phyloP scores from a whole-genome alignment of 2,888 invertebrate species.

The Steromphala cineraria region DNA sequence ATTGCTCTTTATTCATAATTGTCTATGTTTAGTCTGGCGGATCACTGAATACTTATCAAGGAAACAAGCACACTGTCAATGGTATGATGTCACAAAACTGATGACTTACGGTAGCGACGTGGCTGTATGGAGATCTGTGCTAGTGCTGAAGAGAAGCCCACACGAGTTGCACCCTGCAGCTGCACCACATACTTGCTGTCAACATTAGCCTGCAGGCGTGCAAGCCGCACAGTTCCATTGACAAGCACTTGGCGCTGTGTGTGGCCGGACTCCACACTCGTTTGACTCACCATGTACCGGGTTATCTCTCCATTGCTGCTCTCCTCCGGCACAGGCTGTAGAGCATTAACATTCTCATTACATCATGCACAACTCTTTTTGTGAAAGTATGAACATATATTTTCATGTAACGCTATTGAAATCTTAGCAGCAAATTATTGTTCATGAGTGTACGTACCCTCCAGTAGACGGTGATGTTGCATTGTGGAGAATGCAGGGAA shows the following conservation, averaged over 20 bases:
- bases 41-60: too few relatives aligned
- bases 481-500: background rate
- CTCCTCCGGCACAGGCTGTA: conserved; percentile 1
- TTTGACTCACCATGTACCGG: background rate
- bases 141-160: background rate
- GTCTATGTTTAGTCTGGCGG: too few relatives aligned
- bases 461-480: conserved; percentile 11
- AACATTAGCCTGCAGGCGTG: background rate
- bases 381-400: background rate
- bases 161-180: background rate
- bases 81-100: too few relatives aligned
- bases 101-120: background rate
- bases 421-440: too few relatives aligned
- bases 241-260: background rate
- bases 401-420: background rate
- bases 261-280: background rate
- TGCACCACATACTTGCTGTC: background rate
- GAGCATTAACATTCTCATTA: background rate
- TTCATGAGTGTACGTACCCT: background rate
- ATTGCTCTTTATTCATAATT: too few relatives aligned
- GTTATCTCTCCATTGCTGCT: conserved; percentile 11
- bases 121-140: background rate
- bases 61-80: too few relatives aligned
- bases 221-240: background rate
- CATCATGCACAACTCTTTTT: background rate